phyloP scores from a whole-genome alignment of 2,888 invertebrate genomes.

The Phymatocera aterrima region DNA sequence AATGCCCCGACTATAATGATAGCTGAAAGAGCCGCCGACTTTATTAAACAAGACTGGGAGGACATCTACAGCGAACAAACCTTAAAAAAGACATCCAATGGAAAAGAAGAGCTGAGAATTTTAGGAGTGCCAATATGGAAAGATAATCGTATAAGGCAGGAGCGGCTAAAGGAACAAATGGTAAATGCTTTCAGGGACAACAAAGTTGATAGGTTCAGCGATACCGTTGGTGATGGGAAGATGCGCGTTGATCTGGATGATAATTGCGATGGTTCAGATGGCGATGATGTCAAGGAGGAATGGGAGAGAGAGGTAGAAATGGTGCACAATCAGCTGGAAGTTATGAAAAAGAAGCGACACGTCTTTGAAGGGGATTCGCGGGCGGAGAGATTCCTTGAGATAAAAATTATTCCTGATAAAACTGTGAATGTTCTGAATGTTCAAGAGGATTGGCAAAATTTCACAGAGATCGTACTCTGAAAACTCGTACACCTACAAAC shows the following conservation, averaged over 20 bases:
- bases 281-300: conserved; percentile 37
- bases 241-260: conserved; percentile 42
- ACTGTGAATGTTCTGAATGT: background rate
- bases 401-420: conserved; percentile 34
- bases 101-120: background rate
- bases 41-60: conserved; percentile 84
- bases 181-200: conserved; percentile 31
- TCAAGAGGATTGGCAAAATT: conserved; percentile 37
- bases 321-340: conserved; percentile 33
- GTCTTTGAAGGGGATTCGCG: background rate
- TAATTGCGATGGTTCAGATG: conserved; percentile 45
- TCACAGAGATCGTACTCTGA: background rate
- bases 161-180: conserved; percentile 12
- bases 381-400: conserved; percentile 18
- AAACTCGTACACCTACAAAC: background rate
- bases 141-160: conserved; percentile 11
- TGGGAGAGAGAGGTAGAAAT: conserved; percentile 47
- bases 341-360: conserved; percentile 34
- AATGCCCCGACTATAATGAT: conserved; percentile 91
- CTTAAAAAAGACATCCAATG: conserved; percentile 57
- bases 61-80: background rate
- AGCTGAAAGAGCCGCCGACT: conserved; percentile 88
- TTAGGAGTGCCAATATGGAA: conserved; percentile 23
- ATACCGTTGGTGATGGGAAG: conserved; percentile 23
- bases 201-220: conserved; percentile 20